Base-by-base conservation (phyloP, 2,888 invertebrate species). In the Alloscopus bannaensis region DNA sequence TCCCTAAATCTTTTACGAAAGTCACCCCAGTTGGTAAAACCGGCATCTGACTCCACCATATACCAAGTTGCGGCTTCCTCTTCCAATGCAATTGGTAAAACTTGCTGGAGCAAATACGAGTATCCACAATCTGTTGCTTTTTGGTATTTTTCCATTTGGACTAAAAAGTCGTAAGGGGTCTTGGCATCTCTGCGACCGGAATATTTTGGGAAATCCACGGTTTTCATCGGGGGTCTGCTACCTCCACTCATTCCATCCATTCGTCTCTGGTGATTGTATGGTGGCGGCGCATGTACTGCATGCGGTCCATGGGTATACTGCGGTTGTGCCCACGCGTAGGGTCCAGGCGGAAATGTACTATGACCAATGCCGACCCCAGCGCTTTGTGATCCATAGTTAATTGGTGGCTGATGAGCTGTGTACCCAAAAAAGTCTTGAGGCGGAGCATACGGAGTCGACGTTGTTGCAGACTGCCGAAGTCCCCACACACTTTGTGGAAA, bases 1-100 rank as follows among this genome's bases (percentile, higher is more conserved):
- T 52, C 65, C 2, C 66, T 18, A 22, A 20, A 87, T 86, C 0
- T 88, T 87, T 8, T 88, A 86, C 59, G 13, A 42, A 69, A 59
- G 4, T 69, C 45, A 3, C 0, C 20, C 69, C 69, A 69, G n/a
- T 2, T 8, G 3, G 3, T 3, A 45, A 45, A 45, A n/a, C n/a
- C n/a, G 22, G 13, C 0, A 52, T 52, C 20, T 55, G 69, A 59
- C 6, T 69, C 59, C 3, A 42, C 45, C 1, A 3, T 3, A 6
- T 1, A 16, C 69, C 69, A 69, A 3, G 57, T 57, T n/a, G 40
- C 57, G n/a, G 69, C 69, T 3, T 57, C 59, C 11, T 45, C 69
- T 22, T 57, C 59, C 13, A 69, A n/a, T 22, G 69, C 57, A 1
- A 69, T 59, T 0, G 69, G 69, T 2, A 69, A 11, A 20, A 59